These are phyloP conservation scores for Chrysina gloriosa DNA, from an alignment of 2,888 invertebrate genomes.

Conservation along the genomic window DNA sequence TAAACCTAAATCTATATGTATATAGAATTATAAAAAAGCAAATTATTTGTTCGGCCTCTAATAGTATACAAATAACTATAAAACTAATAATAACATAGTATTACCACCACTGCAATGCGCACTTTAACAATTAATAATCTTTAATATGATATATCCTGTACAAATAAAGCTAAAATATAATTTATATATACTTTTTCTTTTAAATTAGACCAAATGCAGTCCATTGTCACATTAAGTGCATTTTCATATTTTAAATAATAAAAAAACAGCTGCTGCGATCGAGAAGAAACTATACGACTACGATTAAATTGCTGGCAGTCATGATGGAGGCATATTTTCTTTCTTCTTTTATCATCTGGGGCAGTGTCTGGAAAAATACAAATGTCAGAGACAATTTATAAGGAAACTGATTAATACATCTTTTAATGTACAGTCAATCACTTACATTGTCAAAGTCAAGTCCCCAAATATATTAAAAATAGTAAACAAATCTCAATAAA, in stretches of 20 bases:
- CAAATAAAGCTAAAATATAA: slow-evolving; percentile 65
- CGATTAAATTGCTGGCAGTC: slow-evolving; percentile 63
- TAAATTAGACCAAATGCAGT: slow-evolving; percentile 61
- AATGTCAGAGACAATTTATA: slow-evolving; percentile 22
- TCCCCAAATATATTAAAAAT: too few species aligned
- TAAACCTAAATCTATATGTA: slow-evolving; percentile 1
- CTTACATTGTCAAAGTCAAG: not conserved
- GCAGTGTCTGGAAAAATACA: slow-evolving; percentile 59
- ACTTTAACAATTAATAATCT: slow-evolving; percentile 61
- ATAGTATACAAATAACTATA: slow-evolving; percentile 40
- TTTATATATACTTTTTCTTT: slow-evolving; percentile 52
- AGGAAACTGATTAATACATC: too few species aligned
- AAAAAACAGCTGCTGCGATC: slow-evolving; percentile 60
- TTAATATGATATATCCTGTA: slow-evolving; percentile 60
- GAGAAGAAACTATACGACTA: slow-evolving; percentile 49
- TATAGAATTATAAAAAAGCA: slow-evolving; percentile 12
- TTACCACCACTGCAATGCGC: slow-evolving; percentile 59
- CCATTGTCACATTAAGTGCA: slow-evolving; percentile 61
- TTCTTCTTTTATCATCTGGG: slow-evolving; percentile 49
- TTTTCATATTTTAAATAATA: slow-evolving; percentile 39
- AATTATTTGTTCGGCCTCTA: slow-evolving; percentile 41
- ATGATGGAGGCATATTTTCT: slow-evolving; percentile 51
- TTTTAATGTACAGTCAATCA: not conserved
- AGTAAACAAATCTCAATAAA: too few species aligned
- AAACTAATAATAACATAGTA: slow-evolving; percentile 39